Percentiles rank a stretch among this genome's conserved stretches.
These are phyloP conservation scores for Microplitis deprimator DNA, from an alignment of 2,888 invertebrate genomes.

Conservation along the genomic window DNA sequence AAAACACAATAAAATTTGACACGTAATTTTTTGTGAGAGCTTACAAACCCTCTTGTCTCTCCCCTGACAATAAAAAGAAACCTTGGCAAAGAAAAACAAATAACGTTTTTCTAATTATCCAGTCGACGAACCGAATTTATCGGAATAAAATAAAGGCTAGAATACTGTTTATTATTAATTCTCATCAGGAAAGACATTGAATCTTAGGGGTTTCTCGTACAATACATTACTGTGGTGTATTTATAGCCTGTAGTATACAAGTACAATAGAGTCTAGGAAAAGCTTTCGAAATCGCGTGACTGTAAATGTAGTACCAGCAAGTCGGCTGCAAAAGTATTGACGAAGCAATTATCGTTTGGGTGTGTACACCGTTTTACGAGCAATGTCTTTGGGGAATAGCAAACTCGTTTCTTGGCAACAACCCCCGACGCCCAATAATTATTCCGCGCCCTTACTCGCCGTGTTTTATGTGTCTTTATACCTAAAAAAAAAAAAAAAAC, in stretches of 20 bases:
- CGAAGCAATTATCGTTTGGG: slow-evolving; percentile 38
- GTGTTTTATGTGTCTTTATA: not conserved
- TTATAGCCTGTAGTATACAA: not conserved
- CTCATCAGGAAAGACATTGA: not conserved
- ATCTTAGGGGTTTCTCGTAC: not conserved
- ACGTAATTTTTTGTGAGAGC: too few relatives aligned
- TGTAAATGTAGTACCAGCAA: not conserved
- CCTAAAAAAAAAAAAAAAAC: not conserved
- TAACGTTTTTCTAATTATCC: not conserved
- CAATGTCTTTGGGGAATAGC: not conserved
- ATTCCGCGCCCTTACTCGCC: not conserved
- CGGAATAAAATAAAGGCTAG: not conserved
- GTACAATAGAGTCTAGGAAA: slow-evolving; percentile 1
- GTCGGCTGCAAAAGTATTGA: slow-evolving; percentile 35
- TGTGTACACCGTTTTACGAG: slow-evolving; percentile 13
- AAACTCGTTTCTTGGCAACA: not conserved
- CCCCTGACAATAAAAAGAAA: not conserved
- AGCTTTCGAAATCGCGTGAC: slow-evolving; percentile 31
- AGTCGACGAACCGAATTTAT: not conserved
- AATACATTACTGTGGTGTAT: not conserved
- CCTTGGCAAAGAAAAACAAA: not conserved
- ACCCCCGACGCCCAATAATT: not conserved
- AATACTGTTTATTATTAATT: not conserved
- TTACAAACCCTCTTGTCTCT: not conserved
- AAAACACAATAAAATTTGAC: too few relatives aligned